Evolutionary conservation across 2,797 vertebrate species (phyloP).

Genomic region (Peromyscus attwateri): DNA sequence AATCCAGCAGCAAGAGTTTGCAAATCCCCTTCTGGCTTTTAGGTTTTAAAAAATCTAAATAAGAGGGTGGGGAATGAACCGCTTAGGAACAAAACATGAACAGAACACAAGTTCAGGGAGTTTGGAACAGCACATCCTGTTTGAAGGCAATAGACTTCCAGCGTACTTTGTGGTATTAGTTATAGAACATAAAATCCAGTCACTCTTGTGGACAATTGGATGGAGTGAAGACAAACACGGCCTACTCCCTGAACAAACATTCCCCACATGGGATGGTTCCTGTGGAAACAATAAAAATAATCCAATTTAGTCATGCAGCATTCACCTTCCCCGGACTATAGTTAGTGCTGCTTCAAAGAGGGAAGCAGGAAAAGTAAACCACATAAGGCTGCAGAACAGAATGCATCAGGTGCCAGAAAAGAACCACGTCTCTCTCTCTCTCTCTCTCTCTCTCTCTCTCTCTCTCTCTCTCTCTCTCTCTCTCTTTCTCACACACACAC

Average conservation of each 20-base stretch:
- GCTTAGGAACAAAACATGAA: slow-evolving; percentile 28
- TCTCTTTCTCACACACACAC: no score
- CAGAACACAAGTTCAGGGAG: background rate
- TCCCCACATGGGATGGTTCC: slow-evolving; percentile 69
- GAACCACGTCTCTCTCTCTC: background rate
- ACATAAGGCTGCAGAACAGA: background rate
- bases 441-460: no score
- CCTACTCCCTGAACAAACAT: slow-evolving; percentile 72
- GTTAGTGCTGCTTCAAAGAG: slow-evolving; percentile 30
- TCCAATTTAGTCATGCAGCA: slow-evolving; percentile 58
- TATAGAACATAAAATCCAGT: slow-evolving; percentile 72
- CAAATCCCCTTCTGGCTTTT: background rate
- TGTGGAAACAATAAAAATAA: slow-evolving; percentile 80
- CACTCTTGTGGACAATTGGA: slow-evolving; percentile 70
- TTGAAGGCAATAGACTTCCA: slow-evolving; percentile 46
- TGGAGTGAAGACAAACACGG: slow-evolving; percentile 70
- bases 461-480: no score
- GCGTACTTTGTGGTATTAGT: slow-evolving; percentile 57
- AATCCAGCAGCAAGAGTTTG: background rate
- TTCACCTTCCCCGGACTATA: slow-evolving; percentile 64
- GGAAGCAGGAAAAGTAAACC: background rate
- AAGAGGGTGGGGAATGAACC: background rate
- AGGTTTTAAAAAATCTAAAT: background rate
- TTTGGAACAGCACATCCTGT: slow-evolving; percentile 64
- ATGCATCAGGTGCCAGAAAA: background rate